These are phyloP conservation scores for Scaptomyza cyrtandrae DNA, from an alignment of 2,888 invertebrate genomes.

Conservation along the genomic window DNA sequence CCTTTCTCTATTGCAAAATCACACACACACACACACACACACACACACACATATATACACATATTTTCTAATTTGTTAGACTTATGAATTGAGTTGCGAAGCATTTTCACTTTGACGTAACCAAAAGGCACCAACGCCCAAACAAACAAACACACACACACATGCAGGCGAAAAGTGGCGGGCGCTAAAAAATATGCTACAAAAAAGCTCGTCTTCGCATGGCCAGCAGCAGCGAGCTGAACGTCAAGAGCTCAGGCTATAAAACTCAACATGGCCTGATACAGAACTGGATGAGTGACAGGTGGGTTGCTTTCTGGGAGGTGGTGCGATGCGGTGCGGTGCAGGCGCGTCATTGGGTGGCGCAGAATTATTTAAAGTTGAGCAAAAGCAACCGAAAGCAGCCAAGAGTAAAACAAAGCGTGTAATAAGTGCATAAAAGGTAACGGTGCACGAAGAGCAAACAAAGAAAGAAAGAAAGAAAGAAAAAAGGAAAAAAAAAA, in stretches of 20 bases:
- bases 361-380: constrained; percentile 71
- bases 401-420: constrained; percentile 60
- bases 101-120: constrained; percentile 36
- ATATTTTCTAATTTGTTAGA: constrained; percentile 36
- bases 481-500: background rate
- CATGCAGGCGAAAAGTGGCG: constrained; percentile 10
- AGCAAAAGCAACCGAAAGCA: constrained; percentile 52
- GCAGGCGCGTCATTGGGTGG: background rate
- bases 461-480: too few species aligned
- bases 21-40: constrained; percentile 26
- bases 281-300: background rate
- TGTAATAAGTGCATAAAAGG: constrained; percentile 64
- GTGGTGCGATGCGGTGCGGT: background rate
- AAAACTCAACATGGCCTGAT: constrained; percentile 37
- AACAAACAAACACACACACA: constrained; percentile 3
- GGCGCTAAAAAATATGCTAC: constrained; percentile 71
- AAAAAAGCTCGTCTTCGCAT: constrained; percentile 37
- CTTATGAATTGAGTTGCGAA: constrained; percentile 41
- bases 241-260: constrained; percentile 37
- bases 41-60: constrained; percentile 32
- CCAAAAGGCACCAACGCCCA: constrained; percentile 6
- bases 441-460: constrained; percentile 21
- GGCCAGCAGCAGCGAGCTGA: constrained; percentile 26
- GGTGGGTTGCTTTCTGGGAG: background rate
- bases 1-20: background rate